Evolutionary conservation across 1,140 invertebrate genomes (phyloP).

Genomic region (Phocides pigmalion): DNA sequence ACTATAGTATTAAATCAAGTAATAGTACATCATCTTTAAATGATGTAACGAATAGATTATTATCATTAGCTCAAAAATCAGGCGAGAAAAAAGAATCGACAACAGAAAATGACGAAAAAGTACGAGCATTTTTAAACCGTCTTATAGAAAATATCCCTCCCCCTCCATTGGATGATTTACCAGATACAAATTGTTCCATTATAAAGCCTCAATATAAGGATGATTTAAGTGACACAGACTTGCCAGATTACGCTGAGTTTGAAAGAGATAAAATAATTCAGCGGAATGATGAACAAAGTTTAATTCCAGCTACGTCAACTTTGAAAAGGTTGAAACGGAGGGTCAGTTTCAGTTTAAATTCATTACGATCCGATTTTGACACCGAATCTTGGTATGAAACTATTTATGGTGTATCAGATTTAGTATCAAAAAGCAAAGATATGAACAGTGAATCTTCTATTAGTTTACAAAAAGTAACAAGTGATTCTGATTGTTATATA

Average conservation of each 20-base stretch:
- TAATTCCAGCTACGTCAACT: conserved; percentile 57
- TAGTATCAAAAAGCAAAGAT: conserved; percentile 36
- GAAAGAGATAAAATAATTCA: conserved; percentile 54
- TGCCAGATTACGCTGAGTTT: conserved; percentile 69
- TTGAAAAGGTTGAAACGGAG: conserved; percentile 50
- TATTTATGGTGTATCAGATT: conserved; percentile 66
- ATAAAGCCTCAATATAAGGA: conserved; percentile 33
- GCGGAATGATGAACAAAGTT: conserved; percentile 33
- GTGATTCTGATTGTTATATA: conserved; percentile 44
- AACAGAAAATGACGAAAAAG: conserved; percentile 46
- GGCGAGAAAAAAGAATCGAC: conserved; percentile 12
- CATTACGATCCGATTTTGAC: conserved; percentile 45
- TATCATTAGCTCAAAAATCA: conserved; percentile 38
- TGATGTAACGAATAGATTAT: conserved; percentile 43
- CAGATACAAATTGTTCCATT: conserved; percentile 37
- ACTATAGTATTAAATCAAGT: conserved; percentile 42
- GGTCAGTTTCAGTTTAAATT: conserved; percentile 52
- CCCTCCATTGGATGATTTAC: conserved; percentile 51
- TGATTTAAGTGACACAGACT: conserved; percentile 52
- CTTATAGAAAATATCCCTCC: conserved; percentile 64
- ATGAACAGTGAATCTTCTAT: conserved; percentile 35
- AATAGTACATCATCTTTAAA: conserved; percentile 43
- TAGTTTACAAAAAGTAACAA: conserved; percentile 30
- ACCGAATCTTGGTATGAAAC: conserved; percentile 69
- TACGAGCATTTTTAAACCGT: conserved; percentile 59